Evolutionary conservation across 1,140 invertebrate genomes (phyloP).

Genomic region (Calycopis cecrops): DNA sequence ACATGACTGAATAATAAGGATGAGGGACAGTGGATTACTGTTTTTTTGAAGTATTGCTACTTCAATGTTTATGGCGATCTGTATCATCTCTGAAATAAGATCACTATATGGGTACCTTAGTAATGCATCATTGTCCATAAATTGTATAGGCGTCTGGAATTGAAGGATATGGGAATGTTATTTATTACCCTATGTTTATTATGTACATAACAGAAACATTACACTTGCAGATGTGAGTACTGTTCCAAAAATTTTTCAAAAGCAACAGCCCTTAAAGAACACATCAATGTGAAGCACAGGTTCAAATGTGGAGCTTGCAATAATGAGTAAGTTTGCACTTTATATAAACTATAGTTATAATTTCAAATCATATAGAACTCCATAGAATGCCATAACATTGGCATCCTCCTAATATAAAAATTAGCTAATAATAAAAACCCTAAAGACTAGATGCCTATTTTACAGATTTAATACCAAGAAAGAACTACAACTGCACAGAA

Average conservation of each 20-base stretch:
- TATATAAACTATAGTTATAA: constrained; percentile 1
- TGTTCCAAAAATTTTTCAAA: constrained; percentile 56
- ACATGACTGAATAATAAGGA: no score
- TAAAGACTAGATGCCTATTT: neutral
- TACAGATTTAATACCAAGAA: constrained; percentile 50
- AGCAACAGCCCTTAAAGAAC: constrained; percentile 37
- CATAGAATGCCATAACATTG: no score
- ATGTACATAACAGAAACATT: neutral
- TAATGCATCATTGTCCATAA: no score
- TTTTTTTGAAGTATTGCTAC: no score
- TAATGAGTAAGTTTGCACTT: constrained; percentile 43
- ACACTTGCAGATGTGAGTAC: constrained; percentile 48
- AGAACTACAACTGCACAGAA: constrained; percentile 47
- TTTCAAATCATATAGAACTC: neutral
- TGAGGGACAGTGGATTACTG: no score
- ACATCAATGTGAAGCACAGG: constrained; percentile 44
- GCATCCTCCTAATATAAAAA: neutral
- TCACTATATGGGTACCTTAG: no score
- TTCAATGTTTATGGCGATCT: no score
- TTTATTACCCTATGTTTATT: no score
- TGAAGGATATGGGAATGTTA: no score
- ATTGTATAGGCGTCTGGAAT: no score
- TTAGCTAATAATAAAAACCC: no score
- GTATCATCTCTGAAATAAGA: no score
- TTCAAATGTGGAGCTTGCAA: constrained; percentile 49